Percentiles rank a stretch among this genome's conserved stretches.
phyloP scores from a whole-genome alignment of 2,888 invertebrate genomes.

The Hypena proboscidalis region DNA sequence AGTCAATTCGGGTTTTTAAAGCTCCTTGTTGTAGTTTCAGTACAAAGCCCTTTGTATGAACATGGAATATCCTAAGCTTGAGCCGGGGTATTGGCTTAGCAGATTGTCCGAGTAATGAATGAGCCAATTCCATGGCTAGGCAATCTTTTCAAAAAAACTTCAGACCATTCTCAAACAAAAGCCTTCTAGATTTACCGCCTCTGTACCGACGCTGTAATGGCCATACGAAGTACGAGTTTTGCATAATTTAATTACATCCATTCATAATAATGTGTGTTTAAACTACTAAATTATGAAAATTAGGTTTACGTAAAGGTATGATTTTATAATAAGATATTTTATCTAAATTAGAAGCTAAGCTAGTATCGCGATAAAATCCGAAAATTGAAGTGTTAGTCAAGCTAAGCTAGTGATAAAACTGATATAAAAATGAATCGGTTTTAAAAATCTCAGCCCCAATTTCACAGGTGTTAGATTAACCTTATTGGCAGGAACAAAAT shows the following conservation, averaged over 20 bases:
- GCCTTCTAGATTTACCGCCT: constrained; percentile 38
- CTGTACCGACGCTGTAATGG: constrained; percentile 37
- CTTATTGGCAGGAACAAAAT: too few relatives aligned
- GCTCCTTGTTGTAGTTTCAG: constrained; percentile 19
- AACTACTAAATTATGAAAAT: constrained; percentile 22
- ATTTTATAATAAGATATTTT: constrained; percentile 1
- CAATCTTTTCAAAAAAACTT: constrained; percentile 48
- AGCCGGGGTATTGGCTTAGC: constrained; percentile 36
- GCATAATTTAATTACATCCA: constrained; percentile 39
- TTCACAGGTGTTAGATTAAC: too few relatives aligned
- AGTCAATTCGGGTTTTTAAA: constrained; percentile 21
- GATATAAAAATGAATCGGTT: not conserved
- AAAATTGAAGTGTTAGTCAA: too few relatives aligned
- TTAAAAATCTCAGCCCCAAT: too few relatives aligned
- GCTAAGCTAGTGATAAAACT: not conserved
- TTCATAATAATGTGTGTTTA: constrained; percentile 20
- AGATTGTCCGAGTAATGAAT: constrained; percentile 57
- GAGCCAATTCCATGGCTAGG: constrained; percentile 51
- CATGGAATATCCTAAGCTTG: constrained; percentile 36
- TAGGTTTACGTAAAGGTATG: not conserved
- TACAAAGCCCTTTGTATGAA: constrained; percentile 38
- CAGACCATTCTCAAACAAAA: constrained; percentile 33
- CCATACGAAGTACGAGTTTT: constrained; percentile 37
- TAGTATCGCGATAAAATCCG: too few relatives aligned
- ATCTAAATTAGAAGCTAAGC: too few relatives aligned